Evolutionary conservation across 2,113 vertebrate genomes (phyloP), one percentile per base, ranked within the genome.

Genomic region (Athene noctua): DNA sequence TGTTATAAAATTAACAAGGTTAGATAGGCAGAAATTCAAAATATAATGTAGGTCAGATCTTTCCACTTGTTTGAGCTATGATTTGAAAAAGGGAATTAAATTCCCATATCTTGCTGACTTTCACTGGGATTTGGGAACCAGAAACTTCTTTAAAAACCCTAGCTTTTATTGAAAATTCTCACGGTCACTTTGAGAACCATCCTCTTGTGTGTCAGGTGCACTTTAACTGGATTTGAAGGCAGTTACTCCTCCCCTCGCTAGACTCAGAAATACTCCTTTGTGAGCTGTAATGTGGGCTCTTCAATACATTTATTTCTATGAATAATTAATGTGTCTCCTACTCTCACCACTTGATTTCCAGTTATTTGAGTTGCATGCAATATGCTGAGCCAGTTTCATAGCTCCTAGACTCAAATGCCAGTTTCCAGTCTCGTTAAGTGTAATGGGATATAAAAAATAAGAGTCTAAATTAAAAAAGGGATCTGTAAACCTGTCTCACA

Each of bases 311-410:
- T 97, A 94, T 91, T 90, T 91, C 91, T 92, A 95, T 95, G 84
- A 97, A 97, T 97, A 97, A 97, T 96, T 97, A 95, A 97, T 92
- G 59, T 67, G 82, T 92, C 96, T 97, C 78, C 91, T 95, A 84
- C 92, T 95, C 78, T 95, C 81, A 91, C 80, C 95, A 71, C 78
- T 96, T 94, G 91, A 95, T 94, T 96, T 97, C 89, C 92, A 96
- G 94, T 92, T 96, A 96, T 97, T 94, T 94, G 91, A 0, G 22
- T 94, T 94, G 83, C 49, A 75, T 87, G 92, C 86, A 97, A 78
- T 91, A 87, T 72, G 62, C 80, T 94, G 92, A 96, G 91, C 82
- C 80, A 61, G 86, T 94, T 96, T 95, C 92, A 81, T 82, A 96
- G 71, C 36, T 92, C 83, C 88, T 65, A 75, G 68, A 84, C 68